Conservation (phyloP, 2,113 vertebrate genomes). For the Paramisgurnus dabryanus region DNA sequence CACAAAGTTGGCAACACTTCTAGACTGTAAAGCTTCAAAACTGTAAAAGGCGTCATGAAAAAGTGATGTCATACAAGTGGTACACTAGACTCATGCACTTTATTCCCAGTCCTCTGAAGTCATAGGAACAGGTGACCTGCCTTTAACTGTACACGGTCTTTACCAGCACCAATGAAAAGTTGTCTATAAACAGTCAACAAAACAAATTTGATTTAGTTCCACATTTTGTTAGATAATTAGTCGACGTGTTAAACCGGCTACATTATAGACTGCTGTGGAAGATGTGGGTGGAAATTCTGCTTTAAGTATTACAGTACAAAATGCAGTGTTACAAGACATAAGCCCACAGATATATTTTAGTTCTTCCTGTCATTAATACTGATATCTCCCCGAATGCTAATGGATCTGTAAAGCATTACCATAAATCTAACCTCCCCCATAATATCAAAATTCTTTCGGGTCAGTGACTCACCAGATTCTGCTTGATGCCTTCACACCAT, state of each 20-base stretch:
- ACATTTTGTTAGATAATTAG: constrained; percentile 27
- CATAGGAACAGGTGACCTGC: too few relatives aligned
- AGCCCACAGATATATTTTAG: constrained; percentile 45
- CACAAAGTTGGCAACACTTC: too few relatives aligned
- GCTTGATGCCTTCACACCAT: constrained; percentile 42
- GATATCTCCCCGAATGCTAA: constrained; percentile 37
- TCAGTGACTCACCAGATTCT: constrained; percentile 27
- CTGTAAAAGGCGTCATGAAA: background rate
- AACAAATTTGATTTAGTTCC: background rate
- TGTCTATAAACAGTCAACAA: background rate
- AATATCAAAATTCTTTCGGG: constrained; percentile 26
- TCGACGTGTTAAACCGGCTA: background rate
- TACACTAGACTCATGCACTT: too few relatives aligned
- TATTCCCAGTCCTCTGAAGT: too few relatives aligned
- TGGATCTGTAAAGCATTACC: constrained; percentile 41
- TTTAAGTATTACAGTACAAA: constrained; percentile 36
- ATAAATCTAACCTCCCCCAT: constrained; percentile 46
- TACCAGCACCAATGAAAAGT: background rate
- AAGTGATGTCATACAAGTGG: too few relatives aligned
- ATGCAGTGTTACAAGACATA: constrained; percentile 25
- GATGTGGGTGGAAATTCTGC: constrained; percentile 34
- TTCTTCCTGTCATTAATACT: constrained; percentile 41
- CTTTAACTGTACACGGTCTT: background rate
- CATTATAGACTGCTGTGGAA: constrained; percentile 1
- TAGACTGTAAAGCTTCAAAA: constrained; percentile 1